Evolutionary conservation across 2,113 vertebrate genomes (phyloP).

Genomic region (Pseudorhombus dupliciocellatus): DNA sequence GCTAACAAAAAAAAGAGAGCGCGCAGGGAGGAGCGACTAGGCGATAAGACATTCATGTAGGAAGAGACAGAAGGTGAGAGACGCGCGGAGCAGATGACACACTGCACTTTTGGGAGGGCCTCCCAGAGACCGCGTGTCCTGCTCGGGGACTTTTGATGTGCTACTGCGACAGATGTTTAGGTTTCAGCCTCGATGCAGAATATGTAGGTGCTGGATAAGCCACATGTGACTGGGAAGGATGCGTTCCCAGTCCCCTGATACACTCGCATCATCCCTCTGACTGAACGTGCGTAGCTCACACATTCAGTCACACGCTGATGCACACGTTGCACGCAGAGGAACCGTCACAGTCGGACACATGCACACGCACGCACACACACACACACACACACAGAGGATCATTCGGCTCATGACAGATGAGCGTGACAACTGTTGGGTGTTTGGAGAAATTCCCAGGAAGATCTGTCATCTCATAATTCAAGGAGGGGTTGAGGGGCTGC

Average conservation of each 20-base stretch:
- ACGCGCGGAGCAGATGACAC: conserved; percentile 64
- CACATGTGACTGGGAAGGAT: conserved; percentile 53
- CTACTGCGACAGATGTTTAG: conserved; percentile 68
- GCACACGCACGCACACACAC: conserved; percentile 5
- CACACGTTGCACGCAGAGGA: conserved; percentile 12
- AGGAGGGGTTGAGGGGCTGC: conserved; percentile 41
- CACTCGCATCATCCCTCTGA: conserved; percentile 36
- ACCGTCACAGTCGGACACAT: conserved; percentile 7
- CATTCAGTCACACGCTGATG: conserved; percentile 33
- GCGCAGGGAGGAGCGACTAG: conserved; percentile 34
- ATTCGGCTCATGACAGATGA: conserved; percentile 54
- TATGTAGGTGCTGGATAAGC: conserved; percentile 52
- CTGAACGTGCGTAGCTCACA: conserved; percentile 43
- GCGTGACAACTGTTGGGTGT: conserved; percentile 64
- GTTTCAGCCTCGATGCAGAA: conserved; percentile 50
- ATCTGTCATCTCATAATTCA: conserved; percentile 64
- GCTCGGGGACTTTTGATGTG: conserved; percentile 59
- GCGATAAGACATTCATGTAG: conserved; percentile 53
- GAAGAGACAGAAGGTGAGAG: conserved; percentile 73
- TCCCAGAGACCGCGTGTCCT: conserved; percentile 32
- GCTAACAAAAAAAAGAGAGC: conserved; percentile 64
- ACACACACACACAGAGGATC: conserved; percentile 1
- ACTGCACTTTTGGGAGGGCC: conserved; percentile 59
- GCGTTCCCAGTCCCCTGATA: conserved; percentile 21
- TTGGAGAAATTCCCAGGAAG: conserved; percentile 69